Evolutionary conservation across 2,113 vertebrate genomes (phyloP).

Genomic region (Sebastes schlegelii): DNA sequence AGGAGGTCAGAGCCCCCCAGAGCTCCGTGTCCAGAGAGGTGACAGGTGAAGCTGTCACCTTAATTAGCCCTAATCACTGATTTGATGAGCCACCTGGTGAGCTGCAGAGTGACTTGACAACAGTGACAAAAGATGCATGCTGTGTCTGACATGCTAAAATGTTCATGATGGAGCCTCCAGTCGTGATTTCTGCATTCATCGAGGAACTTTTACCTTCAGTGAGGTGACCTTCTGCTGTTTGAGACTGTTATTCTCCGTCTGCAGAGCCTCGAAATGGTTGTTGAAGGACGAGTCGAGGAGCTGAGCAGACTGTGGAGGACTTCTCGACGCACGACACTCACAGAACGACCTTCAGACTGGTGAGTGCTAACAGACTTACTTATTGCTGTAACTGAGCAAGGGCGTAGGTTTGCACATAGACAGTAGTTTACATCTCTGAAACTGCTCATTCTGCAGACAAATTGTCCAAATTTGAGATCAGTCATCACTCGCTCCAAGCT

Average conservation of each 20-base stretch:
- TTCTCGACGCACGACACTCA: not conserved
- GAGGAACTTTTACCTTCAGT: not conserved
- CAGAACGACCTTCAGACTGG: not conserved
- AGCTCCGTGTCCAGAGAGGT: not conserved
- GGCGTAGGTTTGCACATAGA: too few species aligned
- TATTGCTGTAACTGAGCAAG: not conserved
- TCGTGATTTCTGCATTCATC: not conserved
- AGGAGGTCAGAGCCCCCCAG: not conserved
- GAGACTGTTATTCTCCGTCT: not conserved
- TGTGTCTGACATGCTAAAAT: not conserved
- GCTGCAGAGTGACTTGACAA: not conserved
- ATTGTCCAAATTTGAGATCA: too few species aligned
- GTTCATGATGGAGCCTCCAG: not conserved
- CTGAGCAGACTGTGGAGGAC: not conserved
- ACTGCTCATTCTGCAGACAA: too few species aligned
- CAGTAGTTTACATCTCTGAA: too few species aligned
- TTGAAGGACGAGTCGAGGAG: not conserved
- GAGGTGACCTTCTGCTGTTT: not conserved
- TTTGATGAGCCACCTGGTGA: not conserved
- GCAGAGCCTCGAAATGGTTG: not conserved
- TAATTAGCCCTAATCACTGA: not conserved
- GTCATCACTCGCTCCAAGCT: too few species aligned
- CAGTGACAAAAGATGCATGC: not conserved
- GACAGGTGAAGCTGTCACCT: not conserved
- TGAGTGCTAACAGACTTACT: not conserved